Evolutionary conservation across 2,888 invertebrate genomes (phyloP).

Genomic region (Amblyteles armatorius): DNA sequence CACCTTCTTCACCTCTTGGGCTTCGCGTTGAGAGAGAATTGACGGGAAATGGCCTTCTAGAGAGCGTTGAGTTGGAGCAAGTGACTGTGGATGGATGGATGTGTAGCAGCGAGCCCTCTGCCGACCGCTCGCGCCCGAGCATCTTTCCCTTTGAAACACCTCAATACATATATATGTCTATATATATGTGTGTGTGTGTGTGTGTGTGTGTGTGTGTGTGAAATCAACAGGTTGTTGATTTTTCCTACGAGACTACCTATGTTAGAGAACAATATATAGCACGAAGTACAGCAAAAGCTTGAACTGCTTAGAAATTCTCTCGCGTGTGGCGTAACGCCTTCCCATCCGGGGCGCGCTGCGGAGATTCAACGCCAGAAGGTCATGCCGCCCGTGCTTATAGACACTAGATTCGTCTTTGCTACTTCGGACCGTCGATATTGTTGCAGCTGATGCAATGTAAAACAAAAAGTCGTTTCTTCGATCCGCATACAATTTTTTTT

Average conservation of each 20-base stretch:
- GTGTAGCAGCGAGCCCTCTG: constrained; percentile 4
- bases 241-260: constrained; percentile 56
- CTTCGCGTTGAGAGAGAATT: no score
- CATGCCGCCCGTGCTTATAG: neutral
- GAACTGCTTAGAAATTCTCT: constrained; percentile 18
- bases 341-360: neutral
- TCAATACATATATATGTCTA: neutral
- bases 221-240: constrained; percentile 72
- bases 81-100: constrained; percentile 1
- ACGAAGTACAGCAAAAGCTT: neutral
- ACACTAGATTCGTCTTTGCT: neutral
- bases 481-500: neutral
- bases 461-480: neutral
- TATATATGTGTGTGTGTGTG: constrained; percentile 6
- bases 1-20: no score
- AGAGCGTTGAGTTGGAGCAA: no score
- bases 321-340: constrained; percentile 13
- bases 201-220: constrained; percentile 13
- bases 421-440: neutral
- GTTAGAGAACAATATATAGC: constrained; percentile 14
- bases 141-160: constrained; percentile 53
- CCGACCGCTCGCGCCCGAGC: neutral
- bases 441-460: neutral
- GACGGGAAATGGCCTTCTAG: no score
- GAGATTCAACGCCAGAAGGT: neutral